Evolutionary conservation across 2,113 vertebrate species (phyloP).

Genomic region (Sigmodon hispidus): DNA sequence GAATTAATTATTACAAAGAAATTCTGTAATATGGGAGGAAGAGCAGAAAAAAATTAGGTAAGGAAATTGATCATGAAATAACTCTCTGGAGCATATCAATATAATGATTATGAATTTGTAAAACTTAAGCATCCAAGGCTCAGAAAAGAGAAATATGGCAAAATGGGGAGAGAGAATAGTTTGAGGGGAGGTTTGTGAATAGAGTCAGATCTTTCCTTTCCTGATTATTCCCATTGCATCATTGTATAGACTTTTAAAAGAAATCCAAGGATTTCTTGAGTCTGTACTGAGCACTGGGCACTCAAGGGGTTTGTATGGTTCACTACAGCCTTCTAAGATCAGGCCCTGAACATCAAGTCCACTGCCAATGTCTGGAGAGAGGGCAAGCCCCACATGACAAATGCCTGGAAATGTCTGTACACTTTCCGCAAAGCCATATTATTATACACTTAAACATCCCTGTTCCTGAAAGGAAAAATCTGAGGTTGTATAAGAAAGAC

Average conservation of each 20-base stretch:
- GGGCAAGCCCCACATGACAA: neutral
- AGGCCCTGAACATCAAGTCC: neutral
- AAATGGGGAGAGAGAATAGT: conserved; percentile 16
- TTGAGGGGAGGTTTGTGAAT: conserved; percentile 18
- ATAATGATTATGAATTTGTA: conserved; percentile 58
- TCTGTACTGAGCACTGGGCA: neutral
- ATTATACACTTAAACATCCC: neutral
- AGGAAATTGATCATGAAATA: conserved; percentile 63
- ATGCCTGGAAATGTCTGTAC: neutral
- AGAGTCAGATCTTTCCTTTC: conserved; percentile 19
- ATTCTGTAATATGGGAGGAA: neutral
- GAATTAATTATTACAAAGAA: conserved; percentile 68
- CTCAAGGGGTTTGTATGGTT: neutral
- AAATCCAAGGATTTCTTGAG: neutral
- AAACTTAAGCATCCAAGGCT: conserved; percentile 41
- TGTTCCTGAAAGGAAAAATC: neutral
- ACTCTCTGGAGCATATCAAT: conserved; percentile 35
- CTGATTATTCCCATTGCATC: neutral
- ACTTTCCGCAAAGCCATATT: neutral
- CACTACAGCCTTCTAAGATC: neutral
- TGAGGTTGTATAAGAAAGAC: neutral
- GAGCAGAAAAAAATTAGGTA: conserved; percentile 19
- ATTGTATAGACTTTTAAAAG: neutral
- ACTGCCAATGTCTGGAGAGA: neutral
- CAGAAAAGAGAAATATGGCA: conserved; percentile 3